Base-by-base conservation (phyloP, 2,888 invertebrate genomes). In the Palloptera scutellata region DNA sequence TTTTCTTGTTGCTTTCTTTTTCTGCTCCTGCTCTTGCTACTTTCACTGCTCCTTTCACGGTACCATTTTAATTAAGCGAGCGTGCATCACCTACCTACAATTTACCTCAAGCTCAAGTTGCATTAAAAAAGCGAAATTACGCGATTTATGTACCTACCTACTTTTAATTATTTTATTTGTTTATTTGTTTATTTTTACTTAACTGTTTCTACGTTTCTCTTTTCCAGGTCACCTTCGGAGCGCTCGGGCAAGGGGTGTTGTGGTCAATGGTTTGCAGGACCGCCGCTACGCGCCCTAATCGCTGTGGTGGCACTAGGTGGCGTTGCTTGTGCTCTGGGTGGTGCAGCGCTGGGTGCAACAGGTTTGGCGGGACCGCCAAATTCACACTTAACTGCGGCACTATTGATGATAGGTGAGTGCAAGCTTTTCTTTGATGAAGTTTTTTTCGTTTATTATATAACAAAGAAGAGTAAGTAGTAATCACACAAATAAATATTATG, bases 251-350 rank as follows among this genome's bases (percentile, higher is more conserved):
- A 85, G 75, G 85, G 84, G 67, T 85, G 85, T 70, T 85, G 85
- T 69, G 85, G 85, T 69, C 84, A 84, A 75, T 85, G 85, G 85
- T 85, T 85, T 74, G 83, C 85, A 45, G 85, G 85, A 52, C 85
- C 85, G 58, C 85, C 85, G 62, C 73, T 85, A 71, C 81, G 85
- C 58, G 84, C 85, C 54, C 78, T 85, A 69, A 84, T 85, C 66
- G 85, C 85, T 55, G 83, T 85, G 41, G 84, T 85, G 19, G 85
- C 85, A 17, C 74, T 85, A 58, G 85, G 85, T 62, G 85, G 85
- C 69, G 81, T 85, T 45, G 85, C 85, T 19, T 85, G 85, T 76
- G 84, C 85, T 70, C 75, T 85, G 41, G 85, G 85, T 69, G 85
- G 85, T 67, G 85, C 84, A 62, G 85, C 85, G 15, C 68, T 85